These are phyloP conservation scores for Rhagonycha fulva DNA, from an alignment of 2,888 invertebrate genomes.

Conservation along the genomic window DNA sequence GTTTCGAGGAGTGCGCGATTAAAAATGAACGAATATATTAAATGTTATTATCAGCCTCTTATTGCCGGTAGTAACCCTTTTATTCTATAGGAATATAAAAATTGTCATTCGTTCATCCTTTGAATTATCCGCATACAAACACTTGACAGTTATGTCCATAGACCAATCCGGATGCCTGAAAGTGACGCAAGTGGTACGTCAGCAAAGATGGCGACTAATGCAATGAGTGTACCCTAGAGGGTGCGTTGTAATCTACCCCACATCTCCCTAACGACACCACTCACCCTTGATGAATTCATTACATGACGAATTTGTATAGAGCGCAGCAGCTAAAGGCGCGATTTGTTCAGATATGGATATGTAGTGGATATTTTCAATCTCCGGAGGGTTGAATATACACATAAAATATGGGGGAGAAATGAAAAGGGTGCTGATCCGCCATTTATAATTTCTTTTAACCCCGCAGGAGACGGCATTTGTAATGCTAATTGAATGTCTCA, in stretches of 20 bases:
- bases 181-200: conserved; percentile 38
- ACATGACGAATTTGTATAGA: conserved; percentile 29
- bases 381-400: conserved; percentile 26
- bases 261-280: conserved; percentile 33
- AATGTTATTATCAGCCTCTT: background rate
- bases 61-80: background rate
- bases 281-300: conserved; percentile 34
- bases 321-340: conserved; percentile 27
- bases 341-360: conserved; percentile 31
- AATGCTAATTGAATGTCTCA: conserved; percentile 31
- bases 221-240: conserved; percentile 39
- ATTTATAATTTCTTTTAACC: conserved; percentile 30
- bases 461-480: conserved; percentile 29
- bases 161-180: conserved; percentile 34
- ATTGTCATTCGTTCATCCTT: conserved; percentile 29
- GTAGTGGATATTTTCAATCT: conserved; percentile 31
- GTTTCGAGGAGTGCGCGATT: background rate
- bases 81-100: conserved; percentile 8
- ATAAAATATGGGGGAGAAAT: conserved; percentile 22
- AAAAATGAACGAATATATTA: background rate
- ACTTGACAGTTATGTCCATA: conserved; percentile 29
- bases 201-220: conserved; percentile 45
- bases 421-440: conserved; percentile 30
- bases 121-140: conserved; percentile 30
- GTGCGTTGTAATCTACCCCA: conserved; percentile 34